A percentile compares a stretch with the other conserved stretches of the same genome.
Conservation (phyloP, 2,888 invertebrate species). For the Poecilus cupreus region DNA sequence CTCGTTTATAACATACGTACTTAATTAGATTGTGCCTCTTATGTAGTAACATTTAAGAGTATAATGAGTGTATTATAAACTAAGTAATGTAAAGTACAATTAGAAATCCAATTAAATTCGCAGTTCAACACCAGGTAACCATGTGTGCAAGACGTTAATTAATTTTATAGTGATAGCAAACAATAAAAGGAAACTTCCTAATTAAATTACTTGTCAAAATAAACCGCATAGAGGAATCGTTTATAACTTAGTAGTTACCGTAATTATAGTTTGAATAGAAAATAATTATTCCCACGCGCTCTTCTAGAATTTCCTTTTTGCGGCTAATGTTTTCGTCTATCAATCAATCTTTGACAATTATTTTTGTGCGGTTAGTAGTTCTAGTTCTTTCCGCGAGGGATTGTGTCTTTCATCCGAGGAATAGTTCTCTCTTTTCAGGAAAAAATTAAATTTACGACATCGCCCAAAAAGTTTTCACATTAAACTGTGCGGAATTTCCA, state of each 20-base stretch:
- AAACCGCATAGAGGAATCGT: not conserved
- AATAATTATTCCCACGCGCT: not conserved
- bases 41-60: not conserved
- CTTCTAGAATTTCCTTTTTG: not conserved
- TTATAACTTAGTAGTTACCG: not conserved
- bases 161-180: slow-evolving; percentile 4
- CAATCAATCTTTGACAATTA: slow-evolving; percentile 9
- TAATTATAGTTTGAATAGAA: not conserved
- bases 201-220: slow-evolving; percentile 1
- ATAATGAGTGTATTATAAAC: not conserved
- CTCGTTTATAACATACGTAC: too few relatives aligned
- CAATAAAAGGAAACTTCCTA: slow-evolving; percentile 11
- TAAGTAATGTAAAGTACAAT: not conserved
- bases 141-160: not conserved
- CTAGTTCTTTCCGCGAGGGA: not conserved
- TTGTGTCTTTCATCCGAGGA: not conserved
- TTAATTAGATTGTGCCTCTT: too few relatives aligned
- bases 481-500: slow-evolving; percentile 38
- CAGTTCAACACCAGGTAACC: not conserved
- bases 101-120: not conserved
- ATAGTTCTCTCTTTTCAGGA: slow-evolving; percentile 18
- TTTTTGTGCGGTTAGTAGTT: not conserved
- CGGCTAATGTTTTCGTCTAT: not conserved
- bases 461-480: slow-evolving; percentile 46
- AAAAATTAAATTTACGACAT: slow-evolving; percentile 54